phyloP scores from a whole-genome alignment of 2,113 vertebrate species.

The Xyliphius kryptos region DNA sequence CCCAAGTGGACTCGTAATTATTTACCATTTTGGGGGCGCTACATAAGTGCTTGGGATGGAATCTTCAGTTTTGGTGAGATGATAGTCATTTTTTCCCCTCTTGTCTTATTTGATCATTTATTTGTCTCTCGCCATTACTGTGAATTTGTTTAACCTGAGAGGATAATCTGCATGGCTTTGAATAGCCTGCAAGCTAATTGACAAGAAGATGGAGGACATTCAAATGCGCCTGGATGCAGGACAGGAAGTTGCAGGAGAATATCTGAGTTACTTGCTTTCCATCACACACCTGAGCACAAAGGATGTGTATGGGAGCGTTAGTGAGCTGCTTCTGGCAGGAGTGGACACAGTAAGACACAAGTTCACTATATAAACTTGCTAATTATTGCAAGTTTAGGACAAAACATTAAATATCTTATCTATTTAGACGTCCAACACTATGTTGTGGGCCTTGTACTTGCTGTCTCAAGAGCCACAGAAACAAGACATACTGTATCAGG shows the following conservation, averaged over 20 bases:
- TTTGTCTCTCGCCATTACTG: background rate
- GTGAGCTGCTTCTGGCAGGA: constrained; percentile 83
- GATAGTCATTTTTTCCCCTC: background rate
- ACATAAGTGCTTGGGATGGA: constrained; percentile 78
- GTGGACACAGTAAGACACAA: constrained; percentile 80
- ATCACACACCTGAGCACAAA: constrained; percentile 68
- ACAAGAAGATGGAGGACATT: constrained; percentile 76
- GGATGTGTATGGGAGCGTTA: constrained; percentile 76
- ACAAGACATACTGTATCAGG: constrained; percentile 73
- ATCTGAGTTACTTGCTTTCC: constrained; percentile 80
- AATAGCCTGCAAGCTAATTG: constrained; percentile 75
- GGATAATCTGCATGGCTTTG: constrained; percentile 1
- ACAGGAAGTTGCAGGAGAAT: constrained; percentile 73
- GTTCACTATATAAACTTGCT: background rate
- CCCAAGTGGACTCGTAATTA: constrained; percentile 79
- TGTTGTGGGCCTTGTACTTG: constrained; percentile 81
- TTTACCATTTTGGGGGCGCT: constrained; percentile 76
- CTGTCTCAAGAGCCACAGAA: constrained; percentile 65
- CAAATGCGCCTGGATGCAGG: constrained; percentile 61
- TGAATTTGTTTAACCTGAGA: background rate
- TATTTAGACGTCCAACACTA: constrained; percentile 86
- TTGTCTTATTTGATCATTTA: background rate
- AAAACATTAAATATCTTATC: background rate
- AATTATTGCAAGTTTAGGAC: no score
- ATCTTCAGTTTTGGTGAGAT: constrained; percentile 85